Evolutionary conservation across 1,140 invertebrate genomes (phyloP), one percentile per base, ranked within the genome.

Genomic region (Musca domestica): DNA sequence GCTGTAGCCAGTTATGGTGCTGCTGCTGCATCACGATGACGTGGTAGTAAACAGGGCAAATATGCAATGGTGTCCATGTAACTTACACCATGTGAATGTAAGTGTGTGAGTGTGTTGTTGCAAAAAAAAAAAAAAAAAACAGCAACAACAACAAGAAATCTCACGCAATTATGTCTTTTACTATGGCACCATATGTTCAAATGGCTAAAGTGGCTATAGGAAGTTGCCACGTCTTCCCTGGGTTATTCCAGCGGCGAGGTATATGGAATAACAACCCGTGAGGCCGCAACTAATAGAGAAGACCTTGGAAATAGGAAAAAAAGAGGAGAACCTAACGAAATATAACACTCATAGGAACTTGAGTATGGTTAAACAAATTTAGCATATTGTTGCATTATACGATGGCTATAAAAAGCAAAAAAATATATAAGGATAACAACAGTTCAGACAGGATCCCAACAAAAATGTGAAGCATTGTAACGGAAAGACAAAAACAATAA

Each of bases 91-190:
- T 41, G 4, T 41, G 34, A 41, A 12, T 7, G 4, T 41, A 10
- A 41, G 10, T 7, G 10, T 12, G 34, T 41, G 34, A 10, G 2
- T 5, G 34, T 41, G 10, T 41, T 41, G 27, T 9, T 4, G 3
- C 3, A 30, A 30, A 30, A 4, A 30, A 30, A 30, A 30, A 30
- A 3, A 30, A 30, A 30, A 30, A 30, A 3, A 30, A 30, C 27
- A 30, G 27, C 27, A 30, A 41, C 34, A 41, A 41, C 34, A 41
- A 41, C 34, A 41, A 41, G 34, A 41, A n/a, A 41, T 67, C 54
- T 56, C 27, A 67, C 49, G 66, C 66, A 67, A 67, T 67, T 67
- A 67, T 67, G 67, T 67, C 67, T 56, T 56, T 47, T 63, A 49
- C 46, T 41, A 25, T 61, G 67, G 56, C 67, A 61, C 54, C 52